A percentile compares a stretch with the other conserved stretches of the same genome.
Conservation (phyloP, 2,797 vertebrate genomes). For the Sandelia bainsii region DNA sequence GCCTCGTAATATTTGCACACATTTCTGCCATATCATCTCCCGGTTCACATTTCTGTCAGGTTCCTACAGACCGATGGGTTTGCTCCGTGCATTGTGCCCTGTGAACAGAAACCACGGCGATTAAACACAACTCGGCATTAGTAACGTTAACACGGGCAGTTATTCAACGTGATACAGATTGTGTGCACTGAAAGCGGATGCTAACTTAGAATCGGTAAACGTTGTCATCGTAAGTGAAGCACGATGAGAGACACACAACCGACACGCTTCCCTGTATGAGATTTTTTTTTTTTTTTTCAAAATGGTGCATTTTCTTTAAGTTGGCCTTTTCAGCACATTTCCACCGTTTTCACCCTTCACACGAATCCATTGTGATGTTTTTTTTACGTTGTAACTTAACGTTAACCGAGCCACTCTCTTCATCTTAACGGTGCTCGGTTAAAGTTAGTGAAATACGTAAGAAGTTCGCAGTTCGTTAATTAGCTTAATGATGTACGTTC, state of each 20-base stretch:
- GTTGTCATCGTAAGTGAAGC: conserved; percentile 30
- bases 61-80: conserved; percentile 32
- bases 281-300: not conserved
- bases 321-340: not conserved
- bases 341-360: not conserved
- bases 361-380: not conserved
- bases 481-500: too few relatives aligned
- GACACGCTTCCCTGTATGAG: not conserved
- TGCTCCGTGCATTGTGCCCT: conserved; percentile 57
- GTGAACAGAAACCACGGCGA: conserved; percentile 42
- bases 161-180: not conserved
- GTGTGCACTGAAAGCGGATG: conserved; percentile 61
- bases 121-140: conserved; percentile 46
- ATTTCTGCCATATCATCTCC: conserved; percentile 58
- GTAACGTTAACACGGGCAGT: not conserved
- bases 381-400: not conserved
- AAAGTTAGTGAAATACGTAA: conserved; percentile 2
- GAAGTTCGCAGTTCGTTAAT: not conserved
- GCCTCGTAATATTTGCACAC: conserved; percentile 51
- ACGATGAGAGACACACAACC: not conserved
- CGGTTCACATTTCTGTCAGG: conserved; percentile 46
- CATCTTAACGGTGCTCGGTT: not conserved
- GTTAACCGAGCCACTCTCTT: not conserved
- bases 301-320: not conserved
- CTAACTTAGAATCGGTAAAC: conserved; percentile 35